phyloP scores from a whole-genome alignment of 2,113 vertebrate species.

The Calonectris borealis region DNA sequence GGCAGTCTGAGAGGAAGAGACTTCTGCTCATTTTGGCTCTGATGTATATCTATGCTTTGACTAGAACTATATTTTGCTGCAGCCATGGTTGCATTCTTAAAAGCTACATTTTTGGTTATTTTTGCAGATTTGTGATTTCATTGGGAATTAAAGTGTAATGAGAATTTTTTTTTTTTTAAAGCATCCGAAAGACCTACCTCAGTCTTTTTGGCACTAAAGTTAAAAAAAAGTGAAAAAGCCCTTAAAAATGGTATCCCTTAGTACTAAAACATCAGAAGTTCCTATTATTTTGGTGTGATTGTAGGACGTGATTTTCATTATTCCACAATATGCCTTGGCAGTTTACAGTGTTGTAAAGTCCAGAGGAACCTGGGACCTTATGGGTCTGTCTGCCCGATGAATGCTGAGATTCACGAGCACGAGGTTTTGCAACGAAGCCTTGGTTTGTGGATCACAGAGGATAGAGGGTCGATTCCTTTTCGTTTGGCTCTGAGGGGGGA shows the following conservation, averaged over 20 bases:
- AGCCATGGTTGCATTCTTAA: neutral
- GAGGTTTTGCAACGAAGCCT: neutral
- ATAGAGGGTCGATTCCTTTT: neutral
- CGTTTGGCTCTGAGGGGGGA: neutral
- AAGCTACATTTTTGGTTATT: neutral
- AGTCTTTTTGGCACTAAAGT: neutral
- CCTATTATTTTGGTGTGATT: neutral
- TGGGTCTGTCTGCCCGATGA: neutral
- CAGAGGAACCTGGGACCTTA: neutral
- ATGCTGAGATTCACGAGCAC: neutral
- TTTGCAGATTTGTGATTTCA: neutral
- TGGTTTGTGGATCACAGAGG: neutral
- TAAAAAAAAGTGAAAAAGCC: neutral
- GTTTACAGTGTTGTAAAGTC: neutral
- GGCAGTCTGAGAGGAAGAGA: neutral
- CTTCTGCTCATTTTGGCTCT: neutral
- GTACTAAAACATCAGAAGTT: neutral
- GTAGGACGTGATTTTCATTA: neutral
- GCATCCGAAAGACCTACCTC: neutral
- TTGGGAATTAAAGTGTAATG: neutral
- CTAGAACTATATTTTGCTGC: neutral
- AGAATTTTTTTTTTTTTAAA: neutral
- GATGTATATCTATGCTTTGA: neutral
- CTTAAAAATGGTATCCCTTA: neutral
- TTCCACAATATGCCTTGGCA: neutral